Conservation (phyloP, 23 tunicate genomes). For the Styela clava region DNA sequence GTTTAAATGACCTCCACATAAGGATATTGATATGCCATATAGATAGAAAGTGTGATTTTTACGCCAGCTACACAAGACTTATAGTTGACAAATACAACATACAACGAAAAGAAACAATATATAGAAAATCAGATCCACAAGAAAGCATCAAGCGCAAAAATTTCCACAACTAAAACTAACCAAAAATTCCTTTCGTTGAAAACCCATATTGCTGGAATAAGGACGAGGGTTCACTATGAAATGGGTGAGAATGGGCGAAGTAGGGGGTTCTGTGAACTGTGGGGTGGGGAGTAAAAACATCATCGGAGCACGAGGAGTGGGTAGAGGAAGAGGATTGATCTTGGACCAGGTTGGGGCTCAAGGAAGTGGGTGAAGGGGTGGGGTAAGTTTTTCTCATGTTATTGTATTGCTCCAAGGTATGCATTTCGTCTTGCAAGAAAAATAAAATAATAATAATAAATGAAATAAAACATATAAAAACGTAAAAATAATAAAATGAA, state of each 20-base stretch:
- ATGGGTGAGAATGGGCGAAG: not conserved
- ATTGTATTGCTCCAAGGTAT: not conserved
- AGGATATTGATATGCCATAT: no score
- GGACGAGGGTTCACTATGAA: conserved; percentile 8
- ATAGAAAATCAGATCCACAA: not conserved
- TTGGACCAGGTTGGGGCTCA: not conserved
- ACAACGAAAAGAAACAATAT: not conserved
- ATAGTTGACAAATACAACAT: not conserved
- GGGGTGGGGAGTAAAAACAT: not conserved
- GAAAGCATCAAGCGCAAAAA: not conserved
- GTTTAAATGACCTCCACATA: no score
- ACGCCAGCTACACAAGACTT: no score
- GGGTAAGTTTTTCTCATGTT: not conserved
- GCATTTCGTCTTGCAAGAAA: not conserved
- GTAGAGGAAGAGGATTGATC: not conserved
- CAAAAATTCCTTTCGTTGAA: not conserved
- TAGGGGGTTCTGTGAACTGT: conserved; percentile 2
- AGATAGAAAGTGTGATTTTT: no score
- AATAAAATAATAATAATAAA: no score
- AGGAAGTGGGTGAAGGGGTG: not conserved
- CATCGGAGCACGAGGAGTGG: conserved; percentile 4
- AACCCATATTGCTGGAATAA: not conserved
- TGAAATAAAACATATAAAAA: no score
- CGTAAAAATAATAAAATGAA: no score
- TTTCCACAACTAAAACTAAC: not conserved